Evolutionary conservation across 2,888 invertebrate genomes (phyloP).

Genomic region (Pterostichus niger): DNA sequence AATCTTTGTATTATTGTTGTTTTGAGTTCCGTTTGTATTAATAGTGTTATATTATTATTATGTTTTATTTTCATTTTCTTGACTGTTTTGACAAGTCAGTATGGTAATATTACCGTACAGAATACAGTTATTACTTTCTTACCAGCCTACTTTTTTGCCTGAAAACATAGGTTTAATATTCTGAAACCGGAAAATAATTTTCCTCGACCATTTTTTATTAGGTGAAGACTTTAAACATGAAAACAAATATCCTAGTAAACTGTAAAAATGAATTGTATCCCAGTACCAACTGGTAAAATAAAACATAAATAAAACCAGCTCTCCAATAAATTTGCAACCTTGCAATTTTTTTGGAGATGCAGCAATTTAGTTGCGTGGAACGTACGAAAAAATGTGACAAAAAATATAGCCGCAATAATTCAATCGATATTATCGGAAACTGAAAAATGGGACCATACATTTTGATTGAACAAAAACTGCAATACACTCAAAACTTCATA

Average conservation of each 20-base stretch:
- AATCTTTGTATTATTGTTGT: no score
- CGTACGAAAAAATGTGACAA: constrained; percentile 5
- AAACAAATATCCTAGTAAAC: not conserved
- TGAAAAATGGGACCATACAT: constrained; percentile 27
- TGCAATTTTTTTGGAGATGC: constrained; percentile 9
- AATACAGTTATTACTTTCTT: no score
- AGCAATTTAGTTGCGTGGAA: constrained; percentile 24
- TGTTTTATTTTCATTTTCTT: no score
- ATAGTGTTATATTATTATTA: no score
- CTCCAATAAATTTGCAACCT: constrained; percentile 29
- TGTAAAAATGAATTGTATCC: constrained; percentile 17
- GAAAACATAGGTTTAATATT: no score
- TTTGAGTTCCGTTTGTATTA: no score
- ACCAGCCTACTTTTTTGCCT: no score
- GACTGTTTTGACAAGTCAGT: no score
- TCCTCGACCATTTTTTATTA: no score
- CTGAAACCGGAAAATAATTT: no score
- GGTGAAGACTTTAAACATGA: not conserved
- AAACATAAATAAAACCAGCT: constrained; percentile 27
- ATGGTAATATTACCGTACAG: no score
- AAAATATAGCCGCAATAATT: constrained; percentile 40
- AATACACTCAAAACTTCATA: constrained; percentile 42
- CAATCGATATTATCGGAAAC: constrained; percentile 41
- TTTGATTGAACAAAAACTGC: constrained; percentile 50
- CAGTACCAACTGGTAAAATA: constrained; percentile 1